Evolutionary conservation across 2,113 vertebrate genomes (phyloP).

Genomic region (Corythoichthys haematopterus): DNA sequence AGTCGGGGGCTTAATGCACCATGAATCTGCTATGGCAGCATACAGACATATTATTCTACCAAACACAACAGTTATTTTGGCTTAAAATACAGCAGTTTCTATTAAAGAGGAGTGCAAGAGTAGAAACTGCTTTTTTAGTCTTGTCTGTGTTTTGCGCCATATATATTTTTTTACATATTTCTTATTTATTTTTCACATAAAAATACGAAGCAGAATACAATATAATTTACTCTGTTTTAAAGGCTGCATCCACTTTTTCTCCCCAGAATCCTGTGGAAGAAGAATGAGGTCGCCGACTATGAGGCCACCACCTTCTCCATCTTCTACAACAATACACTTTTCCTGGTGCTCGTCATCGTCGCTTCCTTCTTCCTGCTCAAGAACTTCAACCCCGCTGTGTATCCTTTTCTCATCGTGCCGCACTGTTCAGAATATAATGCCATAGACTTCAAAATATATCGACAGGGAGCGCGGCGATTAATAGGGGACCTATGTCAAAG

Average conservation of each 20-base stretch:
- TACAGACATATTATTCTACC: no score
- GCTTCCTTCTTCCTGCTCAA: constrained; percentile 95
- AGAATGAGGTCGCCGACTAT: constrained; percentile 97
- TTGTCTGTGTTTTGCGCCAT: no score
- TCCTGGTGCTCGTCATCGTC: constrained; percentile 89
- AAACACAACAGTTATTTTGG: no score
- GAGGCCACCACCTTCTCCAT: constrained; percentile 99
- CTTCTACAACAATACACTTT: constrained; percentile 98
- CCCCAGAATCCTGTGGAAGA: constrained; percentile 95
- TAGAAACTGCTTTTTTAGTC: no score
- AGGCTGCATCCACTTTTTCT: background rate
- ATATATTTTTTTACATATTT: no score
- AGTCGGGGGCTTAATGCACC: no score
- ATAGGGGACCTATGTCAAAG: no score
- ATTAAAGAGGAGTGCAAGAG: no score
- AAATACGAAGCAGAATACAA: background rate
- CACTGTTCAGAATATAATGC: background rate
- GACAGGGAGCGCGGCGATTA: no score
- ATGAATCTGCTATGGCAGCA: no score
- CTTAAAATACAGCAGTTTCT: no score
- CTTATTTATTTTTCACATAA: background rate
- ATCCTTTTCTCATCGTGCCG: constrained; percentile 74
- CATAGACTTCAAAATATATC: no score
- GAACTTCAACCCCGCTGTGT: constrained; percentile 99
- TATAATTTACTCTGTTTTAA: background rate